A percentile compares a stretch with the other conserved stretches of the same genome.
These are phyloP conservation scores for Diarsia rubi DNA, from an alignment of 2,888 invertebrate species.

Conservation along the genomic window DNA sequence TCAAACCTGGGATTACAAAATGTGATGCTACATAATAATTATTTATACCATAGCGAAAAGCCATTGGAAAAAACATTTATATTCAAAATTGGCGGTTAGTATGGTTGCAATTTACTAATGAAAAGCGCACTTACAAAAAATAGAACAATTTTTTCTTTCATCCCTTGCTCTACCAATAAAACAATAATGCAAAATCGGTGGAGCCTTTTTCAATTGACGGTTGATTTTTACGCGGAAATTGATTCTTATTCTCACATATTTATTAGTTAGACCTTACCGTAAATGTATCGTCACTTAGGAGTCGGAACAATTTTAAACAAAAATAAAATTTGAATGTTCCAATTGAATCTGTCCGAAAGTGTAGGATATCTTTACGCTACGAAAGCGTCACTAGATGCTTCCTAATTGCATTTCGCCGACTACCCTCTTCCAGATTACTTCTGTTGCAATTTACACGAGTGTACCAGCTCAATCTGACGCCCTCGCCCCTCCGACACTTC, in stretches of 20 bases:
- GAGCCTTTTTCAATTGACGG: neutral
- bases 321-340: neutral
- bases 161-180: neutral
- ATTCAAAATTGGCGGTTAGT: neutral
- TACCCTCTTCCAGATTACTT: slow-evolving; percentile 75
- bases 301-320: neutral
- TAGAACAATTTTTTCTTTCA: neutral
- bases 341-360: slow-evolving; percentile 51
- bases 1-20: neutral
- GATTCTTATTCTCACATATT: neutral
- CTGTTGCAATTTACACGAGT: slow-evolving; percentile 75
- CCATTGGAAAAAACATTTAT: neutral
- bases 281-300: neutral
- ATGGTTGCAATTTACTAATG: neutral
- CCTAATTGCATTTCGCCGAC: slow-evolving; percentile 78
- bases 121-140: neutral
- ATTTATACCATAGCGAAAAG: neutral
- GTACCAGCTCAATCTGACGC: slow-evolving; percentile 68
- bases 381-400: slow-evolving; percentile 72
- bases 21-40: neutral
- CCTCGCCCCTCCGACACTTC: slow-evolving; percentile 46
- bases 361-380: slow-evolving; percentile 66
- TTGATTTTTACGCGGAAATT: neutral
- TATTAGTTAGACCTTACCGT: neutral
- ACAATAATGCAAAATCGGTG: neutral